Evolutionary conservation across 2,797 vertebrate genomes (phyloP), one percentile per base, ranked within the genome.

Genomic region (Danio jaintianensis): DNA sequence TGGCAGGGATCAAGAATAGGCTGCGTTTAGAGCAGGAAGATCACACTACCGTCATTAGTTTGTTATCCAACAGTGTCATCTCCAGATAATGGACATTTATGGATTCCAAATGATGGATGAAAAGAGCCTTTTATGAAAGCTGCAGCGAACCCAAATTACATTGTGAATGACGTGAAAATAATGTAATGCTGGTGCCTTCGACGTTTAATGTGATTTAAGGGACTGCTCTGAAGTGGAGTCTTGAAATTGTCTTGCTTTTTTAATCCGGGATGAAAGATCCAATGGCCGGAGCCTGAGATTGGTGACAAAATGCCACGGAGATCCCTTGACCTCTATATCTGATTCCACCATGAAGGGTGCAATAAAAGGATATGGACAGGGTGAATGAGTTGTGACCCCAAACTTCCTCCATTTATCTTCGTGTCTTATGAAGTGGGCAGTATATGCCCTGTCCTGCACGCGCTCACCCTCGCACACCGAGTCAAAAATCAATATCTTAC

Each of bases 361-460:
- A 68, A 47, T 97, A 95, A 97, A 96, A 95, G 94, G 95, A 98
- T 95, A 94, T 83, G 91, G 88, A 86, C 87, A 90, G 92, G 93
- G 96, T 96, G 95, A 83, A 82, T 53, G 40, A 94, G 95, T 93
- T 92, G 90, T 95, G 95, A 97, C 96, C 96, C 95, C 92, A 94
- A 95, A 94, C 93, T 91, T 91, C 91, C 94, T 95, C 93, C 92
- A 96, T 98, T 97, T 96, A 95, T 97, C 95, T 95, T 92, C 89
- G 90, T 93, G 92, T 95, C 90, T 94, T 83, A 56, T 86, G 88
- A 86, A 89, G 89, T 90, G 92, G 92, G 89, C 92, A 92, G 88
- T 85, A 81, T 82, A 79, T 52, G 89, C 90, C 92, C 88, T 92
- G 92, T 94, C 92, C 93, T 93, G 92, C 92, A 86, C 84, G 90